Evolutionary conservation across 37 sponge, comb jelly and placozoan species (phyloP).

Genomic region (Cliona cf. orientalis): DNA sequence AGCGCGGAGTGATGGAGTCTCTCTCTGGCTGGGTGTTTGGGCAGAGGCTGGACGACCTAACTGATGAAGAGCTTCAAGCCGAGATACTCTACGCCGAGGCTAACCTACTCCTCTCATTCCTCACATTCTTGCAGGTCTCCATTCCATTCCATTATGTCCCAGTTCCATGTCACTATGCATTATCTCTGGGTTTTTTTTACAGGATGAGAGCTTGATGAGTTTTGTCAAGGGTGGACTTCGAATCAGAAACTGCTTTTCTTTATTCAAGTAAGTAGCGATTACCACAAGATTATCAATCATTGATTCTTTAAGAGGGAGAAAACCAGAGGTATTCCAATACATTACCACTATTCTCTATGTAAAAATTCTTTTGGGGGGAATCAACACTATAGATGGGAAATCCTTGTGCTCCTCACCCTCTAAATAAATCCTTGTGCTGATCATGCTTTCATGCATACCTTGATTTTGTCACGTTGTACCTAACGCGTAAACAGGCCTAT

Average conservation of each 20-base stretch:
- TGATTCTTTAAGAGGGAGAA: no score
- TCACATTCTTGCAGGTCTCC: conserved; percentile 76
- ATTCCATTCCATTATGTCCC: not conserved
- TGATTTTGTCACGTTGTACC: no score
- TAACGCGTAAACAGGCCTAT: no score
- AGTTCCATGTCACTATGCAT: not conserved
- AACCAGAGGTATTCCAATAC: no score
- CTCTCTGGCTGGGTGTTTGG: conserved; percentile 31
- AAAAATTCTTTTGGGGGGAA: no score
- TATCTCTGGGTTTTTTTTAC: not conserved
- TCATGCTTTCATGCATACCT: no score
- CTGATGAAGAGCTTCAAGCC: conserved; percentile 60
- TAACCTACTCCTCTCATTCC: conserved; percentile 63
- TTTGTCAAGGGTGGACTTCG: conserved; percentile 74
- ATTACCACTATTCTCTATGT: no score
- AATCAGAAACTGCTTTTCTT: conserved; percentile 56
- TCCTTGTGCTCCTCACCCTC: no score
- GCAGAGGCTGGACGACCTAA: not conserved
- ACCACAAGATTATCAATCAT: no score
- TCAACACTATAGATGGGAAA: no score
- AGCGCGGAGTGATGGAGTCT: not conserved
- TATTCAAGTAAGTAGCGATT: conserved; percentile 86
- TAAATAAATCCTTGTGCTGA: no score
- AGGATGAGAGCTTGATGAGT: conserved; percentile 82
- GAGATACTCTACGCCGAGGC: conserved; percentile 83